Evolutionary conservation across 2,797 vertebrate genomes (phyloP), one percentile per base, ranked within the genome.

Genomic region (Anguilla anguilla): DNA sequence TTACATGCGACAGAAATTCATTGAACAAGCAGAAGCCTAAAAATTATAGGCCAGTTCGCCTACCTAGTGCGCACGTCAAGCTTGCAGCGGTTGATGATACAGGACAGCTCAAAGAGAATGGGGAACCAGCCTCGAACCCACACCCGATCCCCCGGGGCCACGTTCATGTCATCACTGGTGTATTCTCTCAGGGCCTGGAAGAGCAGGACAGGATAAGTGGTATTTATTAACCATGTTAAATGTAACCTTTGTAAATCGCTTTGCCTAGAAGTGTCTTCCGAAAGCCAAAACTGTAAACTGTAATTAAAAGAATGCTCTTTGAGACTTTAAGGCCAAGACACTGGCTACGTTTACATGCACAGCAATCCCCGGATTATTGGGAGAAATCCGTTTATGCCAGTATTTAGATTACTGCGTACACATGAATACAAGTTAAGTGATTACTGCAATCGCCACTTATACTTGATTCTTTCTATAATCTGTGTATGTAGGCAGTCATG

Each of bases 61-160:
- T 93, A 99, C 98, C 98, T 97, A 87, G 98, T 99, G 55, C 98
- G 96, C 85, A 99, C 97, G 88, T 99, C 98, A 87, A 99, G 94
- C 90, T 99, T 98, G 94, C 98, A 99, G 89, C 98, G 97, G 92
- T 98, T 99, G 94, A 99, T 98, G 92, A 99, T 98, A 90, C 98
- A 99, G 83, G 98, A 99, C 39, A 99, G 97, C 89, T 99, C 98
- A 92, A 99, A 99, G 51, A 99, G 95, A 91, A 99, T 97, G 79
- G 98, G 98, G 91, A 99, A 99, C 98, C 98, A 99, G 93, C 98
- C 98, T 91, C 98, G 96, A 83, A 99, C 98, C 98, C 98, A 99
- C 17, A 98, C 98, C 83, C 98, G 96, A 91, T 99, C 98, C 0
- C 96, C 97, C 0, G 98, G 97, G 92, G 98, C 98, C 83, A 99